Percentiles rank a stretch among this genome's conserved stretches.
phyloP scores from a whole-genome alignment of 2,113 vertebrate species.

The Tylochromis polylepis region DNA sequence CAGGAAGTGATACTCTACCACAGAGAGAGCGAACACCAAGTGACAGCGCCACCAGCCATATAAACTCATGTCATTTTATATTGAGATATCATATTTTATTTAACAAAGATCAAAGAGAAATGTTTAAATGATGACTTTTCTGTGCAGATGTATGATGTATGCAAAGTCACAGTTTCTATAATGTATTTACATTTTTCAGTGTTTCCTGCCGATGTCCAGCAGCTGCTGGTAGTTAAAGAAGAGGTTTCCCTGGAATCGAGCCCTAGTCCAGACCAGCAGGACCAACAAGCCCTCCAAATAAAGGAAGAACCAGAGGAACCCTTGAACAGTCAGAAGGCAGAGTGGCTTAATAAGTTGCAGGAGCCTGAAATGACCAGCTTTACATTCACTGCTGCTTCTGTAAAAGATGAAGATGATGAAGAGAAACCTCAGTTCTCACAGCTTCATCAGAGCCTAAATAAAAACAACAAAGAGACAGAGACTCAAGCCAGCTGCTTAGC shows the following conservation, averaged over 20 bases:
- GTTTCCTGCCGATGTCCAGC: not conserved
- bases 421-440: not conserved
- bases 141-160: no score
- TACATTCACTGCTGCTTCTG: not conserved
- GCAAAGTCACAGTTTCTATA: no score
- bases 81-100: no score
- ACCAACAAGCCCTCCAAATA: not conserved
- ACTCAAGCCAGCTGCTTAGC: not conserved
- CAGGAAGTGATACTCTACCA: no score
- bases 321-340: not conserved
- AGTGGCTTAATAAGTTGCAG: not conserved
- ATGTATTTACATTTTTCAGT: not conserved
- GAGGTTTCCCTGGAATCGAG: not conserved
- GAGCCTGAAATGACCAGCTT: not conserved
- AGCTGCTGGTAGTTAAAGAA: not conserved
- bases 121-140: no score
- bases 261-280: not conserved
- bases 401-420: not conserved
- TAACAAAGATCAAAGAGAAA: no score
- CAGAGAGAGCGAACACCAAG: no score
- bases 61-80: no score
- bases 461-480: not conserved
- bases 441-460: not conserved
- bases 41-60: no score
- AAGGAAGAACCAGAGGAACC: not conserved